Conservation (phyloP, 2,113 vertebrate species). For the Cavia aperea region DNA sequence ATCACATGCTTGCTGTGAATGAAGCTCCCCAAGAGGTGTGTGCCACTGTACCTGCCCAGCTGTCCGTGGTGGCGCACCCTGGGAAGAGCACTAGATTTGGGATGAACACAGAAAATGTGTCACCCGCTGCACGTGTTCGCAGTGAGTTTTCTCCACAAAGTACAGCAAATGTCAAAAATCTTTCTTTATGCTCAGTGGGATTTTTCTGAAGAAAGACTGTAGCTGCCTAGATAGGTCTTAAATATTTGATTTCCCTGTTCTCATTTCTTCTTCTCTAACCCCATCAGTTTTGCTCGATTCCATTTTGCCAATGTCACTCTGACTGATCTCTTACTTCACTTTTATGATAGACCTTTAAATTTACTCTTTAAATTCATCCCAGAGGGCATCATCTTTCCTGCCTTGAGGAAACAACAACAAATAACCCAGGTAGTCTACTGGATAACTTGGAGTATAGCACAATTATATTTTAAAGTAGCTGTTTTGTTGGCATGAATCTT, state of each 20-base stretch:
- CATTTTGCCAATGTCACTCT: slow-evolving; percentile 32
- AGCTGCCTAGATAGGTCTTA: not conserved
- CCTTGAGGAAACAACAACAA: slow-evolving; percentile 25
- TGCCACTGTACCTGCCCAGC: not conserved
- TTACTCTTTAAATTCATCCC: slow-evolving; percentile 11
- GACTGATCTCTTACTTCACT: slow-evolving; percentile 46
- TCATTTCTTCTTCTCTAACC: slow-evolving; percentile 19
- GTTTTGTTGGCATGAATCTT: slow-evolving; percentile 22
- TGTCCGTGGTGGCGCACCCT: not conserved
- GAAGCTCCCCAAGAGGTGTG: rapidly evolving
- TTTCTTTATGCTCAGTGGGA: slow-evolving; percentile 25
- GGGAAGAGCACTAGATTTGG: not conserved
- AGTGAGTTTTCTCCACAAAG: not conserved
- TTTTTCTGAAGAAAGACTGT: slow-evolving; percentile 29
- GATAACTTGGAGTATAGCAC: slow-evolving; percentile 1
- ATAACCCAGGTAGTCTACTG: slow-evolving; percentile 14
- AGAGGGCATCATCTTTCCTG: not conserved
- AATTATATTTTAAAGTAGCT: slow-evolving; percentile 45
- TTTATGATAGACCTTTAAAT: slow-evolving; percentile 50
- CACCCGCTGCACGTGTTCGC: not conserved
- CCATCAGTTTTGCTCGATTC: slow-evolving; percentile 23
- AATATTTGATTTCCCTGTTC: slow-evolving; percentile 47
- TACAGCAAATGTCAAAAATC: slow-evolving; percentile 26
- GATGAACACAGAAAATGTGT: not conserved
- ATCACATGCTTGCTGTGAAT: not conserved